Evolutionary conservation across 2,797 vertebrate species (phyloP).

Genomic region (Galagoides demidoff): DNA sequence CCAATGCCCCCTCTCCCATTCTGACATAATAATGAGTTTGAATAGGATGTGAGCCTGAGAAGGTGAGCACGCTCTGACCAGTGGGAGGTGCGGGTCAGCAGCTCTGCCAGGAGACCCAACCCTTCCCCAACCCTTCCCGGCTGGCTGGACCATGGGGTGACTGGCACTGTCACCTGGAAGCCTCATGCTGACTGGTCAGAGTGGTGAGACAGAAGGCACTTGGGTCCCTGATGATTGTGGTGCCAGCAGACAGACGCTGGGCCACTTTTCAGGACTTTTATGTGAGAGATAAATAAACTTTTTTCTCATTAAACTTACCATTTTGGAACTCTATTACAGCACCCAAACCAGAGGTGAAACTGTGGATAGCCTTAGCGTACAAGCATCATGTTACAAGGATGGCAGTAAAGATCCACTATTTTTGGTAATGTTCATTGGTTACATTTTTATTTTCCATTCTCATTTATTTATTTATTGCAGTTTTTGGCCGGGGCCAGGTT

Average conservation of each 20-base stretch:
- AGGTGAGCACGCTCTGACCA: neutral
- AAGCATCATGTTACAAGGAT: conserved; percentile 1
- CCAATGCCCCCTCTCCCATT: neutral
- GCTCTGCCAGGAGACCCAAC: neutral
- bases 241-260: neutral
- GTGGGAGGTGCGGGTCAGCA: neutral
- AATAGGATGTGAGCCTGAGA: neutral
- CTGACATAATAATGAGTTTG: neutral
- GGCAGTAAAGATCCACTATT: neutral
- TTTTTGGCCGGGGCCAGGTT: too few species aligned
- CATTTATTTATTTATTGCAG: too few species aligned
- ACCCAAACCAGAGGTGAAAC: neutral
- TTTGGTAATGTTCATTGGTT: neutral
- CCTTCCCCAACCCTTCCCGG: neutral
- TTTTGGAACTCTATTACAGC: neutral
- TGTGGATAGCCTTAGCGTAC: neutral
- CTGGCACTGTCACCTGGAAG: neutral
- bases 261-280: neutral
- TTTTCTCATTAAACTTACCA: neutral
- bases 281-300: neutral
- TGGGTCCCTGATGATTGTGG: neutral
- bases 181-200: neutral
- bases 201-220: neutral
- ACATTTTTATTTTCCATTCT: conserved; percentile 1
- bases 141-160: neutral